Evolutionary conservation across 1,140 invertebrate species (phyloP).

Genomic region (Drosophila auraria): DNA sequence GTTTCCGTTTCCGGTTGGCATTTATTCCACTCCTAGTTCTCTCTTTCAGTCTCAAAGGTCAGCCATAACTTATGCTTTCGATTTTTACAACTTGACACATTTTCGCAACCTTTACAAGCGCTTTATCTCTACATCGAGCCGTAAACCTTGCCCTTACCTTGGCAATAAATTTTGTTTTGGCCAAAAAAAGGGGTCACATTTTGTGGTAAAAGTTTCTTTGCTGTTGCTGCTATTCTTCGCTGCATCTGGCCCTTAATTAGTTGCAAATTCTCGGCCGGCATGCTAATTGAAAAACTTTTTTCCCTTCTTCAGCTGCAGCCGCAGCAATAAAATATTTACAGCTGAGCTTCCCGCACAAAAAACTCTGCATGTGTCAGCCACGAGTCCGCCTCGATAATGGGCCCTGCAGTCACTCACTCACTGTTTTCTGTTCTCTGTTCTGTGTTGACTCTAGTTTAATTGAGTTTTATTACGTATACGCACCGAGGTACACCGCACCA

Average conservation of each 20-base stretch:
- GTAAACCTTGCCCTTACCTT: constrained; percentile 30
- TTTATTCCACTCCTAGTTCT: neutral
- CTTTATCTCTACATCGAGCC: constrained; percentile 45
- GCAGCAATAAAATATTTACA: constrained; percentile 51
- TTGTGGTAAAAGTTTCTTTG: constrained; percentile 35
- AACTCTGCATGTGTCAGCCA: constrained; percentile 33
- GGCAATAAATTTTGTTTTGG: constrained; percentile 34
- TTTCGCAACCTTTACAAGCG: constrained; percentile 34
- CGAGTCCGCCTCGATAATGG: constrained; percentile 5
- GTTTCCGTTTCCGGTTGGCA: constrained; percentile 65
- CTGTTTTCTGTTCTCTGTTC: constrained; percentile 2
- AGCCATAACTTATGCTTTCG: constrained; percentile 58
- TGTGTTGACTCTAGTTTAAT: constrained; percentile 58
- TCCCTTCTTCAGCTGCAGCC: constrained; percentile 3
- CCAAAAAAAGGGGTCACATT: constrained; percentile 26
- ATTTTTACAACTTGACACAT: constrained; percentile 66
- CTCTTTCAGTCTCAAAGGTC: constrained; percentile 15
- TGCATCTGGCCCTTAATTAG: constrained; percentile 47
- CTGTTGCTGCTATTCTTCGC: constrained; percentile 1
- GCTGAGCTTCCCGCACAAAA: constrained; percentile 15
- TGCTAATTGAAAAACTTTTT: constrained; percentile 67
- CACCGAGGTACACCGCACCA: constrained; percentile 4
- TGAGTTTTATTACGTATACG: constrained; percentile 62
- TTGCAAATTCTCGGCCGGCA: constrained; percentile 48
- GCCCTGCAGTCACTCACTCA: constrained; percentile 1